Evolutionary conservation across 1,140 invertebrate genomes (phyloP), one percentile per base, ranked within the genome.

Genomic region (Ridgeia piscesae): DNA sequence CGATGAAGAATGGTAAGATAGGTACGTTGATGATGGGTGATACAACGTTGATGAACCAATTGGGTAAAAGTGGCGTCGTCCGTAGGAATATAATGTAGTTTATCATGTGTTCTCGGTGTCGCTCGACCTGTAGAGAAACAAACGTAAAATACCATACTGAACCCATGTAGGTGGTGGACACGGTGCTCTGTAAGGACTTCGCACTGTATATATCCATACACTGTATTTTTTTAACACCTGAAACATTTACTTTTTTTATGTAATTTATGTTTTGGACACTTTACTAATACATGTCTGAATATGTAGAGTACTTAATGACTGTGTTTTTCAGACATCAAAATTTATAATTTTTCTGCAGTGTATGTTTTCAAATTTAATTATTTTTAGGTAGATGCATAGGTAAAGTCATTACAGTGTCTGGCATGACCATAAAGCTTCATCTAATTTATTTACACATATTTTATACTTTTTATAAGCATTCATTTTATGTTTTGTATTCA

Each of bases 1-100:
- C 99, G 89, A 99, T 94, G 93, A 98, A 98, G 96, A 99, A 99
- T 89, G 98, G 98, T 91, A 97, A 93, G 89, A 99, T 95, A 33
- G 99, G 98, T 34, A 99, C 99, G 94, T 98, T 98, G 93, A 99
- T 98, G 31, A 99, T 98, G 42, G 99, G 99, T 93, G 99, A 98
- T 6, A 98, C 97, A 94, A 99, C 97, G 96, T 99, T 99, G 94
- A 99, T 99, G 96, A 99, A 99, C 99, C 99, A 99, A 96, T 99
- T 99, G 8, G 99, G 99, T 92, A 99, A 96, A 94, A 99, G 98
- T 91, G 99, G 99, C 31, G 99, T 99, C 93, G 99, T 98, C 93
- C 99, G 97, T 89, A 99, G 96, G 96, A 99, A 99, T 94, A 99
- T 97, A 93, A 99, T 99, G 95, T 99, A 99, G 96, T 99, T 99